These are phyloP conservation scores for Coptodon bakossiorum DNA, from an alignment of 2,113 vertebrate genomes.

Conservation along the genomic window DNA sequence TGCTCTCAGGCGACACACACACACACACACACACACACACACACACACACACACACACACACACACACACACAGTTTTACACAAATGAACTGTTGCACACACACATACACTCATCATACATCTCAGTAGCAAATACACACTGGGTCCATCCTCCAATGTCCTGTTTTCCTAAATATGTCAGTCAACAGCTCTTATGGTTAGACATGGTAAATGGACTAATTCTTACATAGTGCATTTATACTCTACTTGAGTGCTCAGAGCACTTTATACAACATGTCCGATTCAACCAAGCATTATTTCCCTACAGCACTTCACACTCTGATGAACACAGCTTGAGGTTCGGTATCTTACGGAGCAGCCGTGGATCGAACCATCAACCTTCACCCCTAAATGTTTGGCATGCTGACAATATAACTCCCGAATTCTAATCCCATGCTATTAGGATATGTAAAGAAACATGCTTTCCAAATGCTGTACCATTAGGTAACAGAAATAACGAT, in stretches of 20 bases:
- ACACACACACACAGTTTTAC: slow-evolving; percentile 21
- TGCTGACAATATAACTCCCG: not conserved
- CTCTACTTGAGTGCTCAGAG: not conserved
- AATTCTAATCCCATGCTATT: too few relatives aligned
- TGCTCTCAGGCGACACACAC: too few relatives aligned
- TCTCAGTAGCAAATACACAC: not conserved
- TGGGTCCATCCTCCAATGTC: not conserved
- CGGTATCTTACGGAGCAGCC: not conserved
- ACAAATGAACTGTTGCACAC: not conserved
- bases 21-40: slow-evolving; percentile 8
- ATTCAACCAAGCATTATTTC: not conserved
- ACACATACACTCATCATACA: not conserved
- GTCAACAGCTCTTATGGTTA: not conserved
- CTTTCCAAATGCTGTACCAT: not conserved
- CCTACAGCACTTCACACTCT: not conserved
- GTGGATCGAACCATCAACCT: not conserved
- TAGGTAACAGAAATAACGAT: not conserved
- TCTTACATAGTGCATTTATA: not conserved
- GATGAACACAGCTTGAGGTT: not conserved
- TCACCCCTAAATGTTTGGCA: not conserved
- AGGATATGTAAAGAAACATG: not conserved
- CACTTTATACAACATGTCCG: not conserved
- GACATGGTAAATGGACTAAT: fast-evolving
- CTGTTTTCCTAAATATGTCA: not conserved
- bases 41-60: slow-evolving; percentile 3